A percentile compares a stretch with the other conserved stretches of the same genome.
phyloP scores from a whole-genome alignment of 2,888 invertebrate species.

The Phyllotreta striolata region DNA sequence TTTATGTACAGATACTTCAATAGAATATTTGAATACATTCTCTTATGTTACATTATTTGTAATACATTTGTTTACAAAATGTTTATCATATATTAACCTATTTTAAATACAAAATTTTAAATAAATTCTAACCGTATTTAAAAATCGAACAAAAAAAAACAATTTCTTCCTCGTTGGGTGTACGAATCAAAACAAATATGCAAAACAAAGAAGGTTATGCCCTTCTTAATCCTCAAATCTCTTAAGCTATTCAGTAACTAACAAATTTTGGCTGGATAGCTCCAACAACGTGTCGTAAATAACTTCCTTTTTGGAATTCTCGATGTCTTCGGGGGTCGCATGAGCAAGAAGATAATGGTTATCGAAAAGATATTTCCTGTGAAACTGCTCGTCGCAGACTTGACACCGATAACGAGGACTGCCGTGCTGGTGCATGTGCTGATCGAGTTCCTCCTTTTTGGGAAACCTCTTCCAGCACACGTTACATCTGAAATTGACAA shows the following conservation, averaged over 20 bases:
- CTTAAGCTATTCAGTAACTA: conserved; percentile 1
- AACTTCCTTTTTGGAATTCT: conserved; percentile 38
- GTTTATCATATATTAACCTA: too few relatives aligned
- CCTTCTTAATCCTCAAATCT: background rate
- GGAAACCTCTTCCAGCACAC: conserved; percentile 40
- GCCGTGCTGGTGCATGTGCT: conserved; percentile 37
- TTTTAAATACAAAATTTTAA: too few relatives aligned
- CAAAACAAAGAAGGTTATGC: background rate
- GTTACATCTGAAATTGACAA: conserved; percentile 35
- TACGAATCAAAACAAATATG: background rate
- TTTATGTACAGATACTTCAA: background rate
- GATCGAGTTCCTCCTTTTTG: conserved; percentile 36
- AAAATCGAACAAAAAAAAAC: too few relatives aligned
- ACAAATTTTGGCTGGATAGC: conserved; percentile 33
- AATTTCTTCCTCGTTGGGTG: too few relatives aligned
- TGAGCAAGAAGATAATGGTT: conserved; percentile 38
- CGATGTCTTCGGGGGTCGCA: conserved; percentile 35
- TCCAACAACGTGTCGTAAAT: conserved; percentile 38
- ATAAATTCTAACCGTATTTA: too few relatives aligned
- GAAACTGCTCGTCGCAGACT: conserved; percentile 40
- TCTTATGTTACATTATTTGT: too few relatives aligned
- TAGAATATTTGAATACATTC: too few relatives aligned
- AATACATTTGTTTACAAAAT: too few relatives aligned
- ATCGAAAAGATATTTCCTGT: conserved; percentile 38
- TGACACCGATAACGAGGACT: conserved; percentile 39